Base-by-base conservation (phyloP, 2,113 vertebrate genomes). In the Lepus timidus region DNA sequence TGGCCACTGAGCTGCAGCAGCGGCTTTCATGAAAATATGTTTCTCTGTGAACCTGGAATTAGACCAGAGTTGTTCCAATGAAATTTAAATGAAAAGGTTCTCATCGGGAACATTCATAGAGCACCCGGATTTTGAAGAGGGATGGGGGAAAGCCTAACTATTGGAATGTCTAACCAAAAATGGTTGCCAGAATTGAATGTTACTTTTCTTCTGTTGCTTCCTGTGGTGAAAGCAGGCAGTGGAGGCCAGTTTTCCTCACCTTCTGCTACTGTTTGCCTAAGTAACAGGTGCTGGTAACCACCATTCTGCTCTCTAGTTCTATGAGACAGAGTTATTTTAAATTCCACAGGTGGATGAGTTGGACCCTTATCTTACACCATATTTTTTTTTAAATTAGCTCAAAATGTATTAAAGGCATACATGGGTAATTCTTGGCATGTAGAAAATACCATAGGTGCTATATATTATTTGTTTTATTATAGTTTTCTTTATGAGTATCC, bases 11-110 rank as follows among this genome's bases (percentile, higher is more conserved):
- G 8, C 49, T 94, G 33, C 4, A 90, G 71, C 17, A 64, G 29
- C 12, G 78, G 61, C 10, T 85, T 87, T 88, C 65, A 39, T 88
- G 79, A 68, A 93, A 88, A 49, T 31, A 67, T 12, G 4, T 80
- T 88, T n/a, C 68, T 87, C 55, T 64, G 31, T 91, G 82, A 79
- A 19, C 36, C 58, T 29, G 71, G 19, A 92, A 74, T 25, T 64
- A n/a, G 13, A 92, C 67, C 23, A 3, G 25, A 62, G 27, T 74
- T 79, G 44, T 67, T 85, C 52, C 3, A 78, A 64, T 85, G 25
- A 92, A 90, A 65, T 81, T 58, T 84, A 39, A 36, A 83, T 82
- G 0, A 70, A 82, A 90, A n/a, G 10, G 25, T 87, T 90, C 33
- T 90, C n/a, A 27, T 49, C 36, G 74, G 22, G 4, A 58, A 36